A percentile compares a stretch with the other conserved stretches of the same genome.
phyloP scores from a whole-genome alignment of 2,888 invertebrate genomes.

The Deilephila elpenor region DNA sequence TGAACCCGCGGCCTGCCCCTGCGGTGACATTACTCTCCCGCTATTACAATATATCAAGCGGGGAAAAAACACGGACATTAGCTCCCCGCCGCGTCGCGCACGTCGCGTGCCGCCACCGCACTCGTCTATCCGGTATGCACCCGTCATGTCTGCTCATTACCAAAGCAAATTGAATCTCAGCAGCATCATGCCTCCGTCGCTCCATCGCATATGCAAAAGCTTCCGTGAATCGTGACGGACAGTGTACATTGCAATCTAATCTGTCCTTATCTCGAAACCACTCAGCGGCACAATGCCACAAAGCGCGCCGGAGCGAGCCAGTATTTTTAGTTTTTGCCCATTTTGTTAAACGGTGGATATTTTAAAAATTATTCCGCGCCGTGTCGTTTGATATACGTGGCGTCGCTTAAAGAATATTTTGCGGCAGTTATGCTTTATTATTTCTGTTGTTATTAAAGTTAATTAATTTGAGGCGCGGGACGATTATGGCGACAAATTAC shows the following conservation, averaged over 20 bases:
- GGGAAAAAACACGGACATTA: slow-evolving; percentile 67
- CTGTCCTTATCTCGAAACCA: slow-evolving; percentile 51
- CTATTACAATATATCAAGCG: slow-evolving; percentile 78
- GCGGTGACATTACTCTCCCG: slow-evolving; percentile 71
- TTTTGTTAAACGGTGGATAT: slow-evolving; percentile 37
- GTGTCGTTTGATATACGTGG: slow-evolving; percentile 24
- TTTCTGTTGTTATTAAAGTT: slow-evolving; percentile 57
- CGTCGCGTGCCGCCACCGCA: slow-evolving; percentile 54
- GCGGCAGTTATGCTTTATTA: slow-evolving; percentile 46
- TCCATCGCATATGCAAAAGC: slow-evolving; percentile 62
- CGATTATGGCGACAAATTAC: slow-evolving; percentile 77
- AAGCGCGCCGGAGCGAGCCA: slow-evolving; percentile 38
- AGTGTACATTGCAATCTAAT: slow-evolving; percentile 49
- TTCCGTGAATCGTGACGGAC: slow-evolving; percentile 54
- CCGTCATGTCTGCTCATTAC: slow-evolving; percentile 60
- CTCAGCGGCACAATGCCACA: slow-evolving; percentile 55
- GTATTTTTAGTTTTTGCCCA: slow-evolving; percentile 37
- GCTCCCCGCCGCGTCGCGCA: slow-evolving; percentile 77
- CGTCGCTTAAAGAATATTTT: slow-evolving; percentile 47
- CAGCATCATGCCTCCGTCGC: slow-evolving; percentile 41
- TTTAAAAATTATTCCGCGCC: slow-evolving; percentile 12
- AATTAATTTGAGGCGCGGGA: slow-evolving; percentile 74
- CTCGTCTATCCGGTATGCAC: slow-evolving; percentile 64
- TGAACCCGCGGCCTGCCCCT: slow-evolving; percentile 43
- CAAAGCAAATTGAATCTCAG: slow-evolving; percentile 70